Conservation (phyloP, 1,140 invertebrate species). For the Hylaeus anthracinus region DNA sequence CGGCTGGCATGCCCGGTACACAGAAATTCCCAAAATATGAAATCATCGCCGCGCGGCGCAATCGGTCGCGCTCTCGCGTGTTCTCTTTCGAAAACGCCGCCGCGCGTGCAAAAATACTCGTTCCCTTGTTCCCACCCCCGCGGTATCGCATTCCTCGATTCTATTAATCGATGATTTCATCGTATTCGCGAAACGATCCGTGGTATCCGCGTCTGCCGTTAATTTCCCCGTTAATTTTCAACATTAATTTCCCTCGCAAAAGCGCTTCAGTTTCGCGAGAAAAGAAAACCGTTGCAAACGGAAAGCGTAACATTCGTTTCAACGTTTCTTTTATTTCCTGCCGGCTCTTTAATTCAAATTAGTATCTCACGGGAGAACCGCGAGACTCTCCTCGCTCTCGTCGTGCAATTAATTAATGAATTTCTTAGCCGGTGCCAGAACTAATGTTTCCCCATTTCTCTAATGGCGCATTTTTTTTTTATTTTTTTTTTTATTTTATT, state of each 20-base stretch:
- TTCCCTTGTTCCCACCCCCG: not conserved
- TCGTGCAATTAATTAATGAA: no score
- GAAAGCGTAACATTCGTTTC: not conserved
- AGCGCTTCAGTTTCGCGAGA: not conserved
- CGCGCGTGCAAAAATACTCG: no score
- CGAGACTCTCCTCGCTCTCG: no score
- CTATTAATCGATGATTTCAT: not conserved
- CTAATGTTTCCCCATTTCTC: no score
- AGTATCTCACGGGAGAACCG: no score
- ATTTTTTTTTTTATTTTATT: no score
- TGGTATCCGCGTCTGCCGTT: not conserved
- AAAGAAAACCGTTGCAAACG: no score
- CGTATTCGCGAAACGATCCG: no score
- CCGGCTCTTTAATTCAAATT: not conserved
- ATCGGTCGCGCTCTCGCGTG: no score
- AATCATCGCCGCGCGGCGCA: not conserved
- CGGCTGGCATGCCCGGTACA: not conserved
- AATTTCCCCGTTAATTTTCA: not conserved
- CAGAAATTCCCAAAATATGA: conserved; percentile 22
- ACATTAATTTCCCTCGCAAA: no score
- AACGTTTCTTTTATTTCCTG: not conserved
- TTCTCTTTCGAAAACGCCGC: not conserved
- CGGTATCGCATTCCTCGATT: not conserved
- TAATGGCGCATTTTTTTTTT: no score
- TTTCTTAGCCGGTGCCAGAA: no score